phyloP scores from a whole-genome alignment of 92 coral and sea anemone genomes.

The Palythoa grandis region DNA sequence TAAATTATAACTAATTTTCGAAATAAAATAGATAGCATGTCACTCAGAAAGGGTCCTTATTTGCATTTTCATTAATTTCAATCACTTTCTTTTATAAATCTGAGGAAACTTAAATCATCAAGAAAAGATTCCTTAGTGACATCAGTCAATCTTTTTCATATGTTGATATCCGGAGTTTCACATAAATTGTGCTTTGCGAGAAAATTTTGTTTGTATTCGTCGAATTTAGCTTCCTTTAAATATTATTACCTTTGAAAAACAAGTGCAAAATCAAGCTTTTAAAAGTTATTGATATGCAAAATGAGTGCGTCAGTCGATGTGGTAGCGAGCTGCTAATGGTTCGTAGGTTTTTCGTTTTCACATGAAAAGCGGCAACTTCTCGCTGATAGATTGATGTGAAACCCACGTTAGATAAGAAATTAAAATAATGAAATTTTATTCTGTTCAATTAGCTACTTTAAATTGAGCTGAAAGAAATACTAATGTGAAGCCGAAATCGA shows the following conservation, averaged over 20 bases:
- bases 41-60: background rate
- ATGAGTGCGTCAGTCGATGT: background rate
- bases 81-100: background rate
- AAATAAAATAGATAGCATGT: background rate
- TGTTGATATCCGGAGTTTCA: background rate
- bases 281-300: background rate
- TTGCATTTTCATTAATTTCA: slow-evolving; percentile 17
- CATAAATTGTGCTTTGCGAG: background rate
- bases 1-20: background rate
- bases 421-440: background rate
- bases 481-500: background rate
- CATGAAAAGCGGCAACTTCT: background rate
- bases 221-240: background rate
- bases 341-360: background rate
- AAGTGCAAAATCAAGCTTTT: background rate
- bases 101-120: background rate
- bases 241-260: background rate
- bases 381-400: background rate
- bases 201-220: background rate
- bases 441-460: background rate
- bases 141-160: background rate
- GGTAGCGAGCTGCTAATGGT: background rate
- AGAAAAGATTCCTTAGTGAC: background rate
- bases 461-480: background rate
- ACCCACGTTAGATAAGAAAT: background rate